A percentile compares a stretch with the other conserved stretches of the same genome.
Conservation (phyloP, 2,888 invertebrate species). For the Norana najaformis region DNA sequence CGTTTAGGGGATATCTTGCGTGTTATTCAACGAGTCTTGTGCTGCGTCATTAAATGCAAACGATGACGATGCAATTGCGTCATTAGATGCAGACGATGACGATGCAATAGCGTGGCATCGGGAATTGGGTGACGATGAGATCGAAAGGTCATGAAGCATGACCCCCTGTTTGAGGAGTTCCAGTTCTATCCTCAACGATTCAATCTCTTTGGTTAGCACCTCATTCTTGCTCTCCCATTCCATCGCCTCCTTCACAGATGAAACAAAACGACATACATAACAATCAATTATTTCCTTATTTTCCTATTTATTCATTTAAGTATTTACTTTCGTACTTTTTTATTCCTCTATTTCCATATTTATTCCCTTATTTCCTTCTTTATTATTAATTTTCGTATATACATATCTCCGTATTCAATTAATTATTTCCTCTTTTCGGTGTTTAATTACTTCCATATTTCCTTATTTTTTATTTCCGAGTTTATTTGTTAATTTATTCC, state of each 20-base stretch:
- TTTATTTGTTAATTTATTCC: no score
- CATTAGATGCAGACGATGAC: neutral
- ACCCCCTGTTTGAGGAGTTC: neutral
- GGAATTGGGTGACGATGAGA: neutral
- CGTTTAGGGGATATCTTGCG: neutral
- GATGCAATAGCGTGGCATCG: neutral
- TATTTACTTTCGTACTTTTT: no score
- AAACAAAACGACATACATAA: neutral
- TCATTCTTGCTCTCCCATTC: neutral
- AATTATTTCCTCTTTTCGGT: no score
- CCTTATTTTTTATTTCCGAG: no score
- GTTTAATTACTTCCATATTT: no score
- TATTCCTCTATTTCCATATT: no score
- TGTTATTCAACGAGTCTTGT: neutral
- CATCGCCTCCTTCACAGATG: neutral
- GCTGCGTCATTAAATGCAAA: no score
- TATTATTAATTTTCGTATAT: no score
- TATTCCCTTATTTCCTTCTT: no score
- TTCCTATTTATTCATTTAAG: no score
- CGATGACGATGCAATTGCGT: no score
- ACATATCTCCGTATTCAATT: no score
- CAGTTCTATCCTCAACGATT: neutral
- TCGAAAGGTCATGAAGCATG: neutral
- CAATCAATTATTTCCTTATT: neutral
- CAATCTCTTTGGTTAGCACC: neutral